Evolutionary conservation across 2,888 invertebrate species (phyloP).

Genomic region (Catocala fraxini): DNA sequence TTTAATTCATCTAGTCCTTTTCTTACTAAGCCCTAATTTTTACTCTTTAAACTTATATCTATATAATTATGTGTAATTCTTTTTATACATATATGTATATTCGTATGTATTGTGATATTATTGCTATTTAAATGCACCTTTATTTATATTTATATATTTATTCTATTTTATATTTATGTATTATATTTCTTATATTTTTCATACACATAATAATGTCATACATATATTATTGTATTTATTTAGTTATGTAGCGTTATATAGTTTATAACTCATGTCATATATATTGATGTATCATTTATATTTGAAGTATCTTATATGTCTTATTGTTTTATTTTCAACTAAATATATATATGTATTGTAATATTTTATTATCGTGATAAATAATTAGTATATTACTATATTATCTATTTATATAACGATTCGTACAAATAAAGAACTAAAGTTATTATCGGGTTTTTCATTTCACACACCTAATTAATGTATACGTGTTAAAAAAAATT

Average conservation of each 20-base stretch:
- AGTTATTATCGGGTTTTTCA: conserved; percentile 39
- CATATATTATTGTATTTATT: not conserved
- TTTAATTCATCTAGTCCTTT: conserved; percentile 70
- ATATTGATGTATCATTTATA: not conserved
- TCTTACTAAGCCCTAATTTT: conserved; percentile 65
- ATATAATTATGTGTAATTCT: conserved; percentile 38
- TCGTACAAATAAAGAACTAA: conserved; percentile 85
- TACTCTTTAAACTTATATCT: conserved; percentile 51
- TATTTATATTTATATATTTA: conserved; percentile 10
- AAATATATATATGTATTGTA: conserved; percentile 6
- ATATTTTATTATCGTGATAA: conserved; percentile 28
- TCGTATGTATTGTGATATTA: conserved; percentile 33
- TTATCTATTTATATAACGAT: conserved; percentile 55
- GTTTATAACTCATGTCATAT: not conserved
- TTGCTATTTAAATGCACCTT: conserved; percentile 36
- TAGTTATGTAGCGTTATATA: no score
- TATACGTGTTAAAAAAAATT: no score
- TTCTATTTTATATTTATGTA: conserved; percentile 4
- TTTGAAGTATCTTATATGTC: not conserved
- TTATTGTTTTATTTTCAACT: conserved; percentile 1
- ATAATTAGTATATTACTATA: conserved; percentile 30
- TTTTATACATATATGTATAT: conserved; percentile 24
- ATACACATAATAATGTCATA: not conserved
- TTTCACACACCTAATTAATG: not conserved
- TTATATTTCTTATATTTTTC: not conserved